A percentile compares a stretch with the other conserved stretches of the same genome.
Evolutionary conservation across 2,113 vertebrate species (phyloP).

Genomic region (Sorex fumeus): DNA sequence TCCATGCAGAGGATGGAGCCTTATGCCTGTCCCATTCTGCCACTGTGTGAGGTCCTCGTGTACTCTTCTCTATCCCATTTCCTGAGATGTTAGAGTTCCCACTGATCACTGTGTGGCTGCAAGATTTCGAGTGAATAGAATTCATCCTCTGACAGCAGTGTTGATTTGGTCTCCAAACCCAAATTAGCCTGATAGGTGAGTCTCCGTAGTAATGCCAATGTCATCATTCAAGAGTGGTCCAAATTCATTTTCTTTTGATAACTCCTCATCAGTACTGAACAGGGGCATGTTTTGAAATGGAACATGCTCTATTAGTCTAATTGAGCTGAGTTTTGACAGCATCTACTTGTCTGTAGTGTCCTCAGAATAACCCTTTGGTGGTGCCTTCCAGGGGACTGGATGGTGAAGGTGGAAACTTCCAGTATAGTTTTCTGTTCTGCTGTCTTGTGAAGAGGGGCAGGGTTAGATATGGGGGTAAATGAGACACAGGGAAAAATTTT

Average conservation of each 20-base stretch:
- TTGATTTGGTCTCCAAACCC: constrained; percentile 61
- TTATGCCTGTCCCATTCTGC: not conserved
- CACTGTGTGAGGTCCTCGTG: fast-evolving
- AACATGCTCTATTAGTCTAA: constrained; percentile 50
- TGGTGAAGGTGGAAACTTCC: not conserved
- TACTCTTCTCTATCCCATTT: not conserved
- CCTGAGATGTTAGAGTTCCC: constrained; percentile 51
- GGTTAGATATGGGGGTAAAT: not conserved
- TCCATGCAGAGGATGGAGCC: fast-evolving
- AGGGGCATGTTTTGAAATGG: constrained; percentile 54
- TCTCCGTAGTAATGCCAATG: constrained; percentile 18
- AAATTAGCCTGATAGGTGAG: constrained; percentile 66
- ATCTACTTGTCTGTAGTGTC: not conserved
- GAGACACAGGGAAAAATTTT: not conserved
- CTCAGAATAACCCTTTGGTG: constrained; percentile 6
- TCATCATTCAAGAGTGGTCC: constrained; percentile 45
- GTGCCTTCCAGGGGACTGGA: not conserved
- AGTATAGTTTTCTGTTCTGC: not conserved
- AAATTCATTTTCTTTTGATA: constrained; percentile 52
- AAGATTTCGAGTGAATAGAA: constrained; percentile 64
- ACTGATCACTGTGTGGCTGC: constrained; percentile 55
- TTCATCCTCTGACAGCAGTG: constrained; percentile 62
- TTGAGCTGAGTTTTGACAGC: constrained; percentile 32
- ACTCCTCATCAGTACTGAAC: constrained; percentile 33
- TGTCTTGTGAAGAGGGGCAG: not conserved